Evolutionary conservation across 2,113 vertebrate genomes (phyloP).

Genomic region (Recurvirostra avosetta): DNA sequence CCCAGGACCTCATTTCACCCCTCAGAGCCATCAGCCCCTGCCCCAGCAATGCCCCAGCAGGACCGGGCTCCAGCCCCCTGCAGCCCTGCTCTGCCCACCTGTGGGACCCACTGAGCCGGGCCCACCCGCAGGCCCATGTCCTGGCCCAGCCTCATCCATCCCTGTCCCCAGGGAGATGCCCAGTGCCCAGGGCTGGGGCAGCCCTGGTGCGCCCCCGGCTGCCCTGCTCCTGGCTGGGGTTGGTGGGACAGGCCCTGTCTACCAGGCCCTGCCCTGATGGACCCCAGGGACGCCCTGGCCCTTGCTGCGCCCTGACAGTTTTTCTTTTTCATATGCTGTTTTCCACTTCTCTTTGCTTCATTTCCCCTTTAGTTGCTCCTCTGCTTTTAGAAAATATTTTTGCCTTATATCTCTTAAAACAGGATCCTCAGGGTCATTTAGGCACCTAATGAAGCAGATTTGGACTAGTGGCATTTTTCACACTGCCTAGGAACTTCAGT

Average conservation of each 20-base stretch:
- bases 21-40: fast-evolving
- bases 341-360: background rate
- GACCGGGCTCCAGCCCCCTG: background rate
- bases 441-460: slow-evolving; percentile 25
- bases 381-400: background rate
- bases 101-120: fast-evolving
- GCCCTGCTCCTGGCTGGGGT: background rate
- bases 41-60: background rate
- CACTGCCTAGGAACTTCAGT: background rate
- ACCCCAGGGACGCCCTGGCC: background rate
- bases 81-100: fast-evolving
- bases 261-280: fast-evolving
- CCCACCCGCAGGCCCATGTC: fast-evolving
- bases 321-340: background rate
- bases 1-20: fast-evolving
- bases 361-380: background rate
- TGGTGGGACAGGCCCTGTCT: fast-evolving
- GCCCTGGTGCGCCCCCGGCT: fast-evolving
- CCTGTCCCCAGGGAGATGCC: fast-evolving
- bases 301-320: fast-evolving
- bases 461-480: background rate
- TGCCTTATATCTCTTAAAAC: background rate
- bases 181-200: background rate
- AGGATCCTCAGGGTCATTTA: background rate
- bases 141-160: too few relatives aligned